These are phyloP conservation scores for Agelas oroides DNA, from an alignment of 37 sponge, comb jelly and placozoan genomes.

Conservation along the genomic window DNA sequence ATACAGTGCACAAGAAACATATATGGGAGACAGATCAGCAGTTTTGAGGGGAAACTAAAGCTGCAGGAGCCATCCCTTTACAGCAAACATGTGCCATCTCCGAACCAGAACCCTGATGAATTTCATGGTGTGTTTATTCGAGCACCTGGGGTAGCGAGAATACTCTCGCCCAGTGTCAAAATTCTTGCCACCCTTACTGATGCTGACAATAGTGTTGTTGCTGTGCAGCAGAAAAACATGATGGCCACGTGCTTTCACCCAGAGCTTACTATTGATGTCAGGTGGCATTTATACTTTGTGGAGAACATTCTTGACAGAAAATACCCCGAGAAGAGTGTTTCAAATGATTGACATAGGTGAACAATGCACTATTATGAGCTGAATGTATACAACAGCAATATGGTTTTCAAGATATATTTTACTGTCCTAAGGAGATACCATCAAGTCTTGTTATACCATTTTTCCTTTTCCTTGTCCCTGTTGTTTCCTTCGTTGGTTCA, in stretches of 20 bases:
- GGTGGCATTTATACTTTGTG: slow-evolving; percentile 72
- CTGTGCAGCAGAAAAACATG: slow-evolving; percentile 68
- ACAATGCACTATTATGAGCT: no score
- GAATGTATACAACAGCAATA: no score
- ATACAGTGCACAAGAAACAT: slow-evolving; percentile 58
- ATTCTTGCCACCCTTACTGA: slow-evolving; percentile 43
- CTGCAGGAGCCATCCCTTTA: slow-evolving; percentile 42
- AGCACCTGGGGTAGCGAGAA: slow-evolving; percentile 67
- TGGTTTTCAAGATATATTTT: no score
- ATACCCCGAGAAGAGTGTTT: neutral
- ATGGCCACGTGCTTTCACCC: slow-evolving; percentile 83
- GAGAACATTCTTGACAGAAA: slow-evolving; percentile 10
- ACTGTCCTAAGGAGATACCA: no score
- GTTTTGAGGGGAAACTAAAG: slow-evolving; percentile 69
- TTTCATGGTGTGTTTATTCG: slow-evolving; percentile 78
- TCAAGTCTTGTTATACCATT: no score
- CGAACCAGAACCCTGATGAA: neutral
- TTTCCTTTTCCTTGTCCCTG: no score
- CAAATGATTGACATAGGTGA: neutral
- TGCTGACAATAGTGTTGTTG: slow-evolving; percentile 51
- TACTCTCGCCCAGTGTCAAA: slow-evolving; percentile 43
- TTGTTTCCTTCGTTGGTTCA: no score
- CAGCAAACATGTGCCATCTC: neutral
- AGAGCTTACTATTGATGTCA: slow-evolving; percentile 68
- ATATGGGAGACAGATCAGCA: slow-evolving; percentile 68